These are phyloP conservation scores for Eristalinus aeneus DNA, from an alignment of 2,888 invertebrate genomes.

Conservation along the genomic window DNA sequence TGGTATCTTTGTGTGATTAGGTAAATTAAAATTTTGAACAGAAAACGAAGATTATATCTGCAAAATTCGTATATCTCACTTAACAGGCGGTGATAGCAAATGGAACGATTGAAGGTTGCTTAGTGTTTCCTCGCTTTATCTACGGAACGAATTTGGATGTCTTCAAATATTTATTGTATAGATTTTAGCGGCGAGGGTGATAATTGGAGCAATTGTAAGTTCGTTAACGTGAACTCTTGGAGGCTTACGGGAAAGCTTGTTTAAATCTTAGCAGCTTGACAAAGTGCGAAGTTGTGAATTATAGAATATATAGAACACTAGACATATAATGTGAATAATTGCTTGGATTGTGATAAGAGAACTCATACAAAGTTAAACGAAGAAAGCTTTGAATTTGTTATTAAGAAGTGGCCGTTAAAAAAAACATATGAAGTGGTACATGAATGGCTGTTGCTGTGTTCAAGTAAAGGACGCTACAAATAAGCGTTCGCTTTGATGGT, in stretches of 20 bases:
- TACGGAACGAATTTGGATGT: not conserved
- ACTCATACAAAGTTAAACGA: no score
- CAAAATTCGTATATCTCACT: not conserved
- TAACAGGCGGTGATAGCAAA: not conserved
- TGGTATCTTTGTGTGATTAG: constrained; percentile 8
- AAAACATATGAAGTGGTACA: not conserved
- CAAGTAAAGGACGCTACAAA: no score
- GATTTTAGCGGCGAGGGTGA: not conserved
- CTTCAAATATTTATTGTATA: not conserved
- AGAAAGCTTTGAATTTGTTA: not conserved
- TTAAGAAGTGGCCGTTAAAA: not conserved
- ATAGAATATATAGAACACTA: not conserved
- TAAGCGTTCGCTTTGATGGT: no score
- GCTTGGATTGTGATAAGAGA: not conserved
- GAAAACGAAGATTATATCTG: not conserved
- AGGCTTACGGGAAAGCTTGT: not conserved
- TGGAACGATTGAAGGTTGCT: not conserved
- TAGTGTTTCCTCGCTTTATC: not conserved
- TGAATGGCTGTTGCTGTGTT: no score
- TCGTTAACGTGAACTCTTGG: not conserved
- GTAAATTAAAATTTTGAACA: constrained; percentile 16
- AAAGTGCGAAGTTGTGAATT: not conserved
- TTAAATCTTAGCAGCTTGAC: not conserved
- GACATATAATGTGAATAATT: not conserved
- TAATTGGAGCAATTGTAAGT: constrained; percentile 10